Percentiles rank a stretch among this genome's conserved stretches.
Conservation (phyloP, 2,113 vertebrate species). For the Montifringilla adamsi region DNA sequence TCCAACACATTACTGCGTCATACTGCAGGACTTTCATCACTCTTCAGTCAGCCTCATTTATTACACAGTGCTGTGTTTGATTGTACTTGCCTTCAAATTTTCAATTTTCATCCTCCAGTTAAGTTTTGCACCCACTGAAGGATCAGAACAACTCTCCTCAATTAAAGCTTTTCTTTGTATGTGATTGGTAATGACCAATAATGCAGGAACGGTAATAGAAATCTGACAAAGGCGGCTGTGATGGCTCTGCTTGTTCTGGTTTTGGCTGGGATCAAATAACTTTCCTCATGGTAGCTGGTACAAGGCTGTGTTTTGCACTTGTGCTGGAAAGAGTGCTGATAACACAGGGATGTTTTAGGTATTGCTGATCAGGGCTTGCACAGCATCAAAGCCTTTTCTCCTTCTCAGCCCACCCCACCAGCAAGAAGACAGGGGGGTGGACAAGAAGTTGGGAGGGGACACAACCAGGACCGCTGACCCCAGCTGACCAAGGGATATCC, state of each 20-base stretch:
- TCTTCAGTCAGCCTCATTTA: background rate
- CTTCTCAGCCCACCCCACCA: background rate
- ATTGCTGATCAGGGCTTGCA: background rate
- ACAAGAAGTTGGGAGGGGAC: background rate
- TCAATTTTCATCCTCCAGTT: background rate
- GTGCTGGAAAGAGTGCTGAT: background rate
- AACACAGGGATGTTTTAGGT: background rate
- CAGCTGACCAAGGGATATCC: background rate
- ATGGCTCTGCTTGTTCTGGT: background rate
- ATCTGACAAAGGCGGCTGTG: background rate
- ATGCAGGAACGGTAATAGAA: background rate
- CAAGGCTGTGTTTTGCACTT: background rate
- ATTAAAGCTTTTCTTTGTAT: background rate
- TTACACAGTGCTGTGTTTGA: background rate
- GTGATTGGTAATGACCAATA: background rate
- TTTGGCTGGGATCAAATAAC: background rate
- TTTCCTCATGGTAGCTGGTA: background rate
- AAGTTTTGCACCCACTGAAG: background rate
- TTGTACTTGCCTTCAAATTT: background rate
- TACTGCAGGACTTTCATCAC: background rate
- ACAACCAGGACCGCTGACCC: background rate
- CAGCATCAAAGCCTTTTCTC: background rate
- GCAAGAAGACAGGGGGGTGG: rapidly evolving
- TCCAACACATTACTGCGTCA: background rate
- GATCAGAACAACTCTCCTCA: background rate